Evolutionary conservation across 2,888 invertebrate species (phyloP).

Genomic region (Apoda limacodes): DNA sequence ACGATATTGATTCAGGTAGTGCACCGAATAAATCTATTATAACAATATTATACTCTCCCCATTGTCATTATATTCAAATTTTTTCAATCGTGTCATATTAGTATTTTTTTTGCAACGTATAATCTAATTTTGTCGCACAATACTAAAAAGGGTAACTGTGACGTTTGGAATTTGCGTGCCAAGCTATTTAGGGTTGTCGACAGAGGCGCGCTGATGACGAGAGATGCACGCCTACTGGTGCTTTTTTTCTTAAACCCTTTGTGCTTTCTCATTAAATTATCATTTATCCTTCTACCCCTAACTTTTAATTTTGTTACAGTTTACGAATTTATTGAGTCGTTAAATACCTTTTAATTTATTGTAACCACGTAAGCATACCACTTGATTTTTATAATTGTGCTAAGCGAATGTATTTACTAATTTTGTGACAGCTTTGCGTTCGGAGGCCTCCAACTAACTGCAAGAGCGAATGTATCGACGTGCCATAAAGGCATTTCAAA

Average conservation of each 20-base stretch:
- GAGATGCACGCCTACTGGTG: slow-evolving; percentile 44
- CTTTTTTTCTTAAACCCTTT: slow-evolving; percentile 39
- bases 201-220: slow-evolving; percentile 42
- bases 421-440: slow-evolving; percentile 36
- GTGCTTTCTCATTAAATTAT: slow-evolving; percentile 50
- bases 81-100: slow-evolving; percentile 41
- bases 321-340: slow-evolving; percentile 26
- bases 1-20: slow-evolving; percentile 59
- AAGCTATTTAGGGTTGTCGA: slow-evolving; percentile 19
- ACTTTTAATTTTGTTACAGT: too few species aligned
- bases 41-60: slow-evolving; percentile 40
- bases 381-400: slow-evolving; percentile 21
- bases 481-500: slow-evolving; percentile 69
- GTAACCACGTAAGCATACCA: slow-evolving; percentile 40
- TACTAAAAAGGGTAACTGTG: slow-evolving; percentile 31
- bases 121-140: slow-evolving; percentile 29
- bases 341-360: too few species aligned
- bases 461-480: slow-evolving; percentile 59
- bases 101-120: slow-evolving; percentile 27
- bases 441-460: slow-evolving; percentile 51
- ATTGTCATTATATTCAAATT: slow-evolving; percentile 41
- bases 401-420: slow-evolving; percentile 29
- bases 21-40: slow-evolving; percentile 54
- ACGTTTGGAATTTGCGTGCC: slow-evolving; percentile 44
- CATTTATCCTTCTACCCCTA: slow-evolving; percentile 44